phyloP scores from a whole-genome alignment of 2,888 invertebrate genomes.

The Drosophila hamatofila region DNA sequence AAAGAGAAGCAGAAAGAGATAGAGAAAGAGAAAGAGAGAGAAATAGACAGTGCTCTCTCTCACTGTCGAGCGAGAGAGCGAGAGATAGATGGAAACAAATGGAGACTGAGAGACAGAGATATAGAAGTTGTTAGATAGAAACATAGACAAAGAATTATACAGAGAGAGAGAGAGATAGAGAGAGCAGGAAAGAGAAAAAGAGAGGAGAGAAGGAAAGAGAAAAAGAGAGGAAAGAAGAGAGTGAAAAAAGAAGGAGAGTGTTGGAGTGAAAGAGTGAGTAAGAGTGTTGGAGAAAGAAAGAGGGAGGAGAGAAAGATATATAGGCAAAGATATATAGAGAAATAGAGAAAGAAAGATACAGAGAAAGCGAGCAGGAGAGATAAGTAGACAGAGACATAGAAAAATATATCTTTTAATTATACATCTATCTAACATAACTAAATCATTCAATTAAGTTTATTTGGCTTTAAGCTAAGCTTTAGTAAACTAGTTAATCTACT shows the following conservation, averaged over 20 bases:
- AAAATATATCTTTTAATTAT: background rate
- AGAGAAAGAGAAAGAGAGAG: background rate
- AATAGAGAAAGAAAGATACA: too few species aligned
- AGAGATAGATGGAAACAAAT: accelerated
- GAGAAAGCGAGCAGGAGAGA: background rate
- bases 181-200: background rate
- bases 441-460: constrained; percentile 22
- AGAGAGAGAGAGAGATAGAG: too few species aligned
- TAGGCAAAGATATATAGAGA: background rate
- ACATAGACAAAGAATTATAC: background rate
- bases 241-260: background rate
- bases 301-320: background rate
- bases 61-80: too few species aligned
- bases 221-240: too few species aligned
- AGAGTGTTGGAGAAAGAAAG: too few species aligned
- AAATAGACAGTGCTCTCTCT: too few species aligned
- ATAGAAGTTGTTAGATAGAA: background rate
- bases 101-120: background rate
- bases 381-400: too few species aligned
- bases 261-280: too few species aligned
- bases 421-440: constrained; percentile 10
- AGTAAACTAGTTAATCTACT: constrained; percentile 15
- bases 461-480: constrained; percentile 12
- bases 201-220: too few species aligned
- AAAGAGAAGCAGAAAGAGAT: background rate